These are phyloP conservation scores for Zoanthus sociatus DNA, from an alignment of 92 coral and sea anemone genomes.

Conservation along the genomic window DNA sequence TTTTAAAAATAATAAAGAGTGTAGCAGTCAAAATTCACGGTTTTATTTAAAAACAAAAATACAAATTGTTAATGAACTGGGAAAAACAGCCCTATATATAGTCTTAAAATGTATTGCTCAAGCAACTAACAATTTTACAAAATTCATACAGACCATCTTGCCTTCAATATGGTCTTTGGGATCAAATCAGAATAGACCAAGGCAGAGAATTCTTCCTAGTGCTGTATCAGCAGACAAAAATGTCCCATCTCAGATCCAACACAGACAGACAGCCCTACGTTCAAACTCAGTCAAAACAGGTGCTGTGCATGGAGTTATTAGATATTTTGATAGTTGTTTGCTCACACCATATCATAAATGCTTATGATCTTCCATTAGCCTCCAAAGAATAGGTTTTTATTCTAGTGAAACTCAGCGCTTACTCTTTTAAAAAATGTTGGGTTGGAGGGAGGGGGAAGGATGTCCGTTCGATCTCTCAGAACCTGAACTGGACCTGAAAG, in stretches of 20 bases:
- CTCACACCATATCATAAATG: background rate
- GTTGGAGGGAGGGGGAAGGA: background rate
- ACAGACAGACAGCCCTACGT: background rate
- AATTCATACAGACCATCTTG: background rate
- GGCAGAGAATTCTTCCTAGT: background rate
- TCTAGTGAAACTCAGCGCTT: background rate
- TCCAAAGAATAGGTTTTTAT: background rate
- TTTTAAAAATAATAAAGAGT: no score
- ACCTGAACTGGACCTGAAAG: background rate
- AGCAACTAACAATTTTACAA: background rate
- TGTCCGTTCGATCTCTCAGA: background rate
- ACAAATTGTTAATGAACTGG: no score
- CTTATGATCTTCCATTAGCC: background rate
- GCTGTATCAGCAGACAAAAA: background rate
- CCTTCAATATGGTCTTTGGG: background rate
- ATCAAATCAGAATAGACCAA: background rate
- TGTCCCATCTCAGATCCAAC: slow-evolving; percentile 13
- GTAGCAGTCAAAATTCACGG: background rate
- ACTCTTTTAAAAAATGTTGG: background rate
- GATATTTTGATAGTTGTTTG: background rate
- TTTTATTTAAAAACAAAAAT: no score
- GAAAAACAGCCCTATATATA: background rate
- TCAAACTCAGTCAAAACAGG: slow-evolving; percentile 1
- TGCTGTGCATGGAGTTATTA: background rate
- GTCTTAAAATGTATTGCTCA: background rate